A percentile compares a stretch with the other conserved stretches of the same genome.
Evolutionary conservation across 1,140 invertebrate species (phyloP).

Genomic region (Orussus abietinus): DNA sequence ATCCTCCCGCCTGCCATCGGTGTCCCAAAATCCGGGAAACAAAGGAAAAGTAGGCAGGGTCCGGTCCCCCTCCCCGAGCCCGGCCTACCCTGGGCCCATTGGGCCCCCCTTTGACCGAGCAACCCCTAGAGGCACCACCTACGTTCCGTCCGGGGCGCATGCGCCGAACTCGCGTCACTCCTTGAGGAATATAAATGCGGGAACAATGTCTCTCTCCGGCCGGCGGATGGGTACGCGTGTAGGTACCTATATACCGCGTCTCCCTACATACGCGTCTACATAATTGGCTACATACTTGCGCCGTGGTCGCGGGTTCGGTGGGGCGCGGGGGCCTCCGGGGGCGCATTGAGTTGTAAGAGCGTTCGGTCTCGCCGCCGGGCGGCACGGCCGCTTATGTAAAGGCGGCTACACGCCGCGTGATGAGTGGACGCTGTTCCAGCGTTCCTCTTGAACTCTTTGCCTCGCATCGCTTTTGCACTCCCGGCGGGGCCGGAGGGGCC

Average conservation of each 20-base stretch:
- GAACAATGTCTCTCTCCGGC: constrained; percentile 29
- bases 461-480: constrained; percentile 35
- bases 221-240: constrained; percentile 9
- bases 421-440: constrained; percentile 51
- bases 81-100: no score
- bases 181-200: constrained; percentile 35
- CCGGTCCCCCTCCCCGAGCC: no score
- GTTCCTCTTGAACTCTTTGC: constrained; percentile 47
- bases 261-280: constrained; percentile 11
- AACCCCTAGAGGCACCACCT: no score
- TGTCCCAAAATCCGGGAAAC: no score
- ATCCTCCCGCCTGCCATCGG: no score
- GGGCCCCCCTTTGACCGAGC: no score
- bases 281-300: no score
- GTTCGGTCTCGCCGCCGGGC: constrained; percentile 48
- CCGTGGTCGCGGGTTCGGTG: constrained; percentile 9
- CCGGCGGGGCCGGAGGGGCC: no score
- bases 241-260: constrained; percentile 11
- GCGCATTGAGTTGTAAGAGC: constrained; percentile 55
- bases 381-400: constrained; percentile 53
- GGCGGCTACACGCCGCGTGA: constrained; percentile 52
- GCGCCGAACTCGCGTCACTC: constrained; percentile 13
- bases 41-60: no score
- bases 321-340: constrained; percentile 31
- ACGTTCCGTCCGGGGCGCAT: no score